phyloP scores from a whole-genome alignment of 2,888 invertebrate species.

The Phoronis australis region DNA sequence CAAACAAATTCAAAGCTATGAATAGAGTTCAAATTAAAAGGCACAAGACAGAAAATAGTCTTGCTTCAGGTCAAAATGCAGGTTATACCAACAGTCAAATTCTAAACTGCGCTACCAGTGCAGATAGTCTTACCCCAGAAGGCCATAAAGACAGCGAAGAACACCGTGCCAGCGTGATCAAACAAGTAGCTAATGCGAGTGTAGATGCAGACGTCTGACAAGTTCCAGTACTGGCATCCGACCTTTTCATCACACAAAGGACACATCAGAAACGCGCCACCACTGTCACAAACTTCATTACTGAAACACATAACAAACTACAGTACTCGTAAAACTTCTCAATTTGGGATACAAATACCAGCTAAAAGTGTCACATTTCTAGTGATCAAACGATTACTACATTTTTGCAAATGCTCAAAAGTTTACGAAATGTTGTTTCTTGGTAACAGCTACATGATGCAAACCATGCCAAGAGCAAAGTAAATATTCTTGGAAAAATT shows the following conservation, averaged over 20 bases:
- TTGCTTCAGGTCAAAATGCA: no score
- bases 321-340: background rate
- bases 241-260: constrained; percentile 58
- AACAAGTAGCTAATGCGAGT: constrained; percentile 57
- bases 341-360: background rate
- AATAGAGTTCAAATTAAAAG: no score
- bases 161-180: constrained; percentile 60
- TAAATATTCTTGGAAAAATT: no score
- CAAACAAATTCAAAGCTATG: no score
- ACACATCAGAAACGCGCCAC: constrained; percentile 57
- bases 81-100: background rate
- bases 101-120: background rate
- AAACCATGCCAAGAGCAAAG: no score
- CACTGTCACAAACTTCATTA: constrained; percentile 56
- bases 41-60: no score
- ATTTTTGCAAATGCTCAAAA: no score
- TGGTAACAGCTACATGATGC: no score
- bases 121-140: constrained; percentile 56
- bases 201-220: constrained; percentile 58
- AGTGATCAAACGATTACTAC: background rate
- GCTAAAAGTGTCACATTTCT: background rate
- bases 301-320: constrained; percentile 24
- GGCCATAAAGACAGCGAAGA: constrained; percentile 58
- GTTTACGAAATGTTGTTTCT: no score
- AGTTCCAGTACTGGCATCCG: constrained; percentile 58